Evolutionary conservation across 2,888 invertebrate genomes (phyloP).

Genomic region (Formica aserva): DNA sequence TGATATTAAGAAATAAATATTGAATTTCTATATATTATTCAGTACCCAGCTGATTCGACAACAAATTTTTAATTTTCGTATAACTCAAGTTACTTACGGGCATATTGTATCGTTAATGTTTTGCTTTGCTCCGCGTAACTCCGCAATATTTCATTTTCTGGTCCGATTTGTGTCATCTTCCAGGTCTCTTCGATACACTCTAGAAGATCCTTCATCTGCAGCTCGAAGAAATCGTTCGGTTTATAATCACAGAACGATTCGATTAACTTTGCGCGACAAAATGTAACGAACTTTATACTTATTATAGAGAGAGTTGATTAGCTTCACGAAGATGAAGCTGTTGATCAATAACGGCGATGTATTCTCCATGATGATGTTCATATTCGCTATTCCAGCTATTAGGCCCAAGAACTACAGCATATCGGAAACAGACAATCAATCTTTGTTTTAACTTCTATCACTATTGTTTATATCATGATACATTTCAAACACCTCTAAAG

Average conservation of each 20-base stretch:
- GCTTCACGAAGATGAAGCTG: neutral
- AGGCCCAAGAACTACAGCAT: neutral
- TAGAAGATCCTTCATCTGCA: constrained; percentile 63
- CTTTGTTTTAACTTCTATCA: neutral
- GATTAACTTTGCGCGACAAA: neutral
- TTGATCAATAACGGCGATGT: neutral
- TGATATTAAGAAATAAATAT: neutral
- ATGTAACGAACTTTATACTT: constrained; percentile 27
- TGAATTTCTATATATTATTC: neutral
- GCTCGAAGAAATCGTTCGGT: constrained; percentile 13
- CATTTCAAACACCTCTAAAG: constrained; percentile 26
- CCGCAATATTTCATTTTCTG: constrained; percentile 23
- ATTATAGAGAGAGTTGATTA: neutral
- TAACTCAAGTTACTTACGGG: constrained; percentile 6
- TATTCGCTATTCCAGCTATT: neutral
- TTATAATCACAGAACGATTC: neutral
- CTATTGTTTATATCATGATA: neutral
- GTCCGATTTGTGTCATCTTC: neutral
- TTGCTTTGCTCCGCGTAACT: constrained; percentile 3
- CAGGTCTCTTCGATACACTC: constrained; percentile 58
- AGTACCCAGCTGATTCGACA: too few relatives aligned
- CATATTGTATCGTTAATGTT: neutral
- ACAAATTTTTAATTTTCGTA: neutral
- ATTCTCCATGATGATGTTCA: constrained; percentile 19
- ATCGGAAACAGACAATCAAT: neutral